Conservation (phyloP, 2,888 invertebrate genomes). For the Micropterix aruncella region DNA sequence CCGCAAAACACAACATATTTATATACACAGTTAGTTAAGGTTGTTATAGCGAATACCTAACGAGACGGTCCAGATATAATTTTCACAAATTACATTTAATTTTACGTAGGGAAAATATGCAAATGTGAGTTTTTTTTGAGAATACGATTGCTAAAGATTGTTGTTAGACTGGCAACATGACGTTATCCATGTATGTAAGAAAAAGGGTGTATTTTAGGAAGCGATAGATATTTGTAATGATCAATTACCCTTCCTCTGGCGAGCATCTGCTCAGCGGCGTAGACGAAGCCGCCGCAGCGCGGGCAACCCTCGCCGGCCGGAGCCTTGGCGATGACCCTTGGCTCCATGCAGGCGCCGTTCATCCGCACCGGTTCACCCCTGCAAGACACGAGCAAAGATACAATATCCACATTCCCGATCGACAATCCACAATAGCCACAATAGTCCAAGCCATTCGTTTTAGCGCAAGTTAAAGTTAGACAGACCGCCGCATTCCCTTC, state of each 20-base stretch:
- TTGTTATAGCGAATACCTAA: no score
- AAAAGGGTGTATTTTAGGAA: no score
- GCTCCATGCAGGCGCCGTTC: constrained; percentile 51
- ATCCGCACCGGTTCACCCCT: constrained; percentile 27
- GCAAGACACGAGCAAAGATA: no score
- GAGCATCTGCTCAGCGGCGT: constrained; percentile 86
- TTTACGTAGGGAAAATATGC: no score
- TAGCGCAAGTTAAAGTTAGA: background rate
- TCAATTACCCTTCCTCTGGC: constrained; percentile 81
- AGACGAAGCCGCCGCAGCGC: constrained; percentile 77
- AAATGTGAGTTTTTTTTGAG: no score
- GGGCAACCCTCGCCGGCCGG: constrained; percentile 80
- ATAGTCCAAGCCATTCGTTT: background rate
- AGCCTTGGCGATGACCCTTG: constrained; percentile 64
- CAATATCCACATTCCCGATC: constrained; percentile 1
- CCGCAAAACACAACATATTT: constrained; percentile 2
- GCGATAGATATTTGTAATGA: no score
- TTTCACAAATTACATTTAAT: no score
- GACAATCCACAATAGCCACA: background rate
- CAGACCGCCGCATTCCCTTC: background rate
- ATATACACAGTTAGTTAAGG: constrained; percentile 1
- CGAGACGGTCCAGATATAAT: no score
- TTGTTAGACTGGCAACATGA: no score
- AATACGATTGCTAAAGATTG: no score
- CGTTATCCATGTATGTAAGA: no score